Evolutionary conservation across 2,888 invertebrate genomes (phyloP), one percentile per base, ranked within the genome.

Genomic region (Pyrrhia umbra): DNA sequence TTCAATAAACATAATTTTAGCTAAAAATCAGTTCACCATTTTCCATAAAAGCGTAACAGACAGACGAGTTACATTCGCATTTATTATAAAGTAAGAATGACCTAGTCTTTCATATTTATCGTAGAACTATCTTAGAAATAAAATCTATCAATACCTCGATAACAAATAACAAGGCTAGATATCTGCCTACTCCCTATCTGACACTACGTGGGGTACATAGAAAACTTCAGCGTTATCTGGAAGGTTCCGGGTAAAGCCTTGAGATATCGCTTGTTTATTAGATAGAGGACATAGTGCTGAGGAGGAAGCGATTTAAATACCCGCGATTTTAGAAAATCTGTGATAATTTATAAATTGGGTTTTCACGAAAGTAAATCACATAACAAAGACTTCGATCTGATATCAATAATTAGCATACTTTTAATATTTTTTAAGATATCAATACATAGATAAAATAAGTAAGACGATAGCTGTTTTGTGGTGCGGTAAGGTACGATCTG

Each of bases 191-290:
- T 6, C 25, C 16, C 8, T 45, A 18, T 42, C 15, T 39, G 16
- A 6, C 25, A 10, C 10, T 20, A 37, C 15, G 37, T 58, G 49
- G 46, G 70, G 55, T 51, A 39, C 2, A 8, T 18, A 18, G 27
- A 40, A 20, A 43, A 23, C 39, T 40, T 1, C 5, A 47, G 47
- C 20, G 23, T 15, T 9, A 56, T 61, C 60, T 68, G 8, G 57
- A 65, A 68, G 64, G 59, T 71, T 64, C 62, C 40, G 37, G 9
- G 16, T 16, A 13, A 30, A 55, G 34, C 62, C 72, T 75, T 68
- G 65, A 65, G 61, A 60, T 71, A 47, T 42, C 27, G 2, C 20
- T 37, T 54, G 50, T 54, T 9, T 57, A 20, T 49, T 13, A n/a
- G 16, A 20, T 1, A 20, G 30, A 27, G 34, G 47, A 40, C 15